phyloP scores from a whole-genome alignment of 2,797 vertebrate genomes.

The Pseudochirops cupreus region DNA sequence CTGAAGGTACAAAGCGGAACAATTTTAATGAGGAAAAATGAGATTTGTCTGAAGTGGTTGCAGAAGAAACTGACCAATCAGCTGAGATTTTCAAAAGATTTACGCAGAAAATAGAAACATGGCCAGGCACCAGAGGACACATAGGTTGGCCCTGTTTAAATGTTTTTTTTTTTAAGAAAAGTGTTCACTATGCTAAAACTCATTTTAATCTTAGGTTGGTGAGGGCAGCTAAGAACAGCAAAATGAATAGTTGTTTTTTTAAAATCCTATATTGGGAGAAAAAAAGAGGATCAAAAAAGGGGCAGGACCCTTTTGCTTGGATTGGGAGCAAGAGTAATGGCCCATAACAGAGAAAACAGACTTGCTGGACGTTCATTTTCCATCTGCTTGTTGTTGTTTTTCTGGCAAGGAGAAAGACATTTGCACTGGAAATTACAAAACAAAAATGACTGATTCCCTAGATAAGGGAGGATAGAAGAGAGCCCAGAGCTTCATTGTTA shows the following conservation, averaged over 20 bases:
- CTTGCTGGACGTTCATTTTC: background rate
- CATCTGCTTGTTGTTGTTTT: background rate
- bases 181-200: background rate
- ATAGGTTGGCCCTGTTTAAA: background rate
- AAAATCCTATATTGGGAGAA: background rate
- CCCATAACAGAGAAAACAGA: background rate
- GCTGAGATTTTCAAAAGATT: background rate
- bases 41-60: background rate
- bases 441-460: background rate
- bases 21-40: background rate
- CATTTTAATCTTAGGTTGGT: background rate
- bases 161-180: background rate
- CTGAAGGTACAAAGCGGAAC: background rate
- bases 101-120: background rate
- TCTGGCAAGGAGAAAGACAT: background rate
- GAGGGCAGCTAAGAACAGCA: background rate
- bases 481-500: background rate
- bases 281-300: background rate
- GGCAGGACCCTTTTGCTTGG: background rate
- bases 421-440: background rate
- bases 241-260: background rate
- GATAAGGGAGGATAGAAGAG: background rate
- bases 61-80: background rate
- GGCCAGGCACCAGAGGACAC: background rate
- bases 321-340: background rate